Conservation (phyloP, 2,113 vertebrate species). For the Nibea albiflora region DNA sequence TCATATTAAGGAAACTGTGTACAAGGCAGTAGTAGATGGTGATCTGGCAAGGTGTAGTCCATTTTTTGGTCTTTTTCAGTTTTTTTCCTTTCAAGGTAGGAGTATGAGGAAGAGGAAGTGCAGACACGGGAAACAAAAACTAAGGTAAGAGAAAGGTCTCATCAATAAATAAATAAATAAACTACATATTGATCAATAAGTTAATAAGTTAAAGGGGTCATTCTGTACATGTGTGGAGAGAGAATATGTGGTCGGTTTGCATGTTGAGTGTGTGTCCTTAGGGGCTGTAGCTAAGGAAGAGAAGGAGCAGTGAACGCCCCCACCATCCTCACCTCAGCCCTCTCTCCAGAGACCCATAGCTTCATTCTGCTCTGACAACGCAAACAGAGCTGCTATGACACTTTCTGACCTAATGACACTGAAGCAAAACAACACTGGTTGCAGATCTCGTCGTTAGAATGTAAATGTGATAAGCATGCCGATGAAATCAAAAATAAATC, state of each 20-base stretch:
- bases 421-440: conserved; percentile 31
- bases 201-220: conserved; percentile 80
- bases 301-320: conserved; percentile 27
- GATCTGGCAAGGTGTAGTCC: conserved; percentile 65
- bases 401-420: conserved; percentile 25
- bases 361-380: conserved; percentile 43
- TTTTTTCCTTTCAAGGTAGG: neutral
- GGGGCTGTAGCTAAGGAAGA: conserved; percentile 56
- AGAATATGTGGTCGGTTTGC: conserved; percentile 35
- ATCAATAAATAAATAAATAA: conserved; percentile 78
- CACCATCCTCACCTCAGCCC: neutral
- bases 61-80: conserved; percentile 12
- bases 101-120: conserved; percentile 31
- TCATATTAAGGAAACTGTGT: conserved; percentile 84
- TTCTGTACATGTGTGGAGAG: conserved; percentile 71
- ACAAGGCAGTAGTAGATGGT: conserved; percentile 82
- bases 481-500: neutral
- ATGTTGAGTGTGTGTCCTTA: conserved; percentile 34
- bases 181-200: conserved; percentile 70
- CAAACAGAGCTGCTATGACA: conserved; percentile 56
- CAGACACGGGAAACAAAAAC: conserved; percentile 38
- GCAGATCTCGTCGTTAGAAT: conserved; percentile 16
- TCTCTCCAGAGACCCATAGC: conserved; percentile 41
- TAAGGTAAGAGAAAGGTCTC: conserved; percentile 44
- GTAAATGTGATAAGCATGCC: conserved; percentile 34